Base-by-base conservation (phyloP, 2,888 invertebrate species). In the Stictocephala bisonia region DNA sequence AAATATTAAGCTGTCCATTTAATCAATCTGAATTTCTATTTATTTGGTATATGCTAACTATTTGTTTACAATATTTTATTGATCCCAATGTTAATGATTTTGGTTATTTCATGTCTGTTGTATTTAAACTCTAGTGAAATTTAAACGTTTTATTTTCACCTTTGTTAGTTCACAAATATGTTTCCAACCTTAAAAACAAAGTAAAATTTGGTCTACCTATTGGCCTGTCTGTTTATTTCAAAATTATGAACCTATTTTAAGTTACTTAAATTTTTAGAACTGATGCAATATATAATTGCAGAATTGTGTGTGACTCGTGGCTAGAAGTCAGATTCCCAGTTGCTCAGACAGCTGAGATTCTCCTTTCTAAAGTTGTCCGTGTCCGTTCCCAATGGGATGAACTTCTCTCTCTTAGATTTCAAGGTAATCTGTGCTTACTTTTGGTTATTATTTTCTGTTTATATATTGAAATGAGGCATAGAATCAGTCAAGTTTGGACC, bases 301-400 rank as follows among this genome's bases (percentile, higher is more conserved):
- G 90, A 78, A 85, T 93, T 20, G 87, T 90, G 1, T 94, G 93
- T 80, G 96, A 96, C 81, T 90, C 91, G 0, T 96, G 96, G 93
- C 80, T 97, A 41, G 87, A 92, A 76, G 81, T 97, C 2, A 91
- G 93, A 80, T 93, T 96, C 80, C 93, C 93, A 0, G 89, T 91
- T 75, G 89, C 92, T 0, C 93, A 93, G 70, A 89, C 90, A 29
- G 96, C 95, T 0, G 88, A 93, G 80, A 88, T 88, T 76, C 84
- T 96, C 69, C 82, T 96, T 0, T 80, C 89, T 70, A 90, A 89
- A 84, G 91, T 94, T 0, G 86, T 91, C 0, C 89, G 90, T 80
- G 84, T 98, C 11, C 86, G 97, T 1, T 88, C 89, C 70, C 87
- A 90, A 73, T 96, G 96, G 95, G 91, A 91, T 69, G 85, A 87